Evolutionary conservation across 2,888 invertebrate species (phyloP), one percentile per base, ranked within the genome.

Genomic region (Lasioglossum lativentre): DNA sequence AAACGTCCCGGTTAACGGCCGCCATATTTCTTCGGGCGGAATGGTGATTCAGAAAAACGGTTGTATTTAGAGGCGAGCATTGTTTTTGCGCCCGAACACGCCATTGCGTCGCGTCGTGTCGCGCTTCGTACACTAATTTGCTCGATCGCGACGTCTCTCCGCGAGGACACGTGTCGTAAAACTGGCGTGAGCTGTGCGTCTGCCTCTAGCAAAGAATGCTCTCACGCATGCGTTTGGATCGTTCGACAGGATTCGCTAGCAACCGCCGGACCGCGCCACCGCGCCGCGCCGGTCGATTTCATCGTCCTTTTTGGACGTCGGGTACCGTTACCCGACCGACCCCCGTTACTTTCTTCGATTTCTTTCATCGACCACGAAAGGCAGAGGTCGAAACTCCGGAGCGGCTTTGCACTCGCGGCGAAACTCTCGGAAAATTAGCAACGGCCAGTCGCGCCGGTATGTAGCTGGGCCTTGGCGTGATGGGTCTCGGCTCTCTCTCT

Each of bases 341-440:
- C 45, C 27, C n/a, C 27, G 30, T 40, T 52, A 27, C 27, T 45
- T 47, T 74, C 42, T 27, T 72, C 71, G 27, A 45, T 72, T 72
- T 45, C 71, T 27, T 45, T 40, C 71, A 27, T 72, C n/a, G 27
- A 40, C 66, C 40, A 38, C 52, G 66, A 47, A 30, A 75, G 47
- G 16, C 4, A 68, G 59, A 42, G 66, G 68, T 71, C 71, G 71
- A 68, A 87, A 59, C 40, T 78, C 70, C 72, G 45, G 30, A 34
- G 42, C 68, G 52, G 2, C n/a, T 19, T 12, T 84, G 77, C 77
- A 80, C 82, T 80, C 63, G 68, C 72, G 84, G 85, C 83, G 75
- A 88, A 85, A 91, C 90, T 78, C 80, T 59, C 72, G 78, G 77
- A 72, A 86, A 87, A 91, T 90, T 91, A 89, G 76, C 70, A 68